Evolutionary conservation across 2,113 vertebrate species (phyloP).

Genomic region (Axis porcinus): DNA sequence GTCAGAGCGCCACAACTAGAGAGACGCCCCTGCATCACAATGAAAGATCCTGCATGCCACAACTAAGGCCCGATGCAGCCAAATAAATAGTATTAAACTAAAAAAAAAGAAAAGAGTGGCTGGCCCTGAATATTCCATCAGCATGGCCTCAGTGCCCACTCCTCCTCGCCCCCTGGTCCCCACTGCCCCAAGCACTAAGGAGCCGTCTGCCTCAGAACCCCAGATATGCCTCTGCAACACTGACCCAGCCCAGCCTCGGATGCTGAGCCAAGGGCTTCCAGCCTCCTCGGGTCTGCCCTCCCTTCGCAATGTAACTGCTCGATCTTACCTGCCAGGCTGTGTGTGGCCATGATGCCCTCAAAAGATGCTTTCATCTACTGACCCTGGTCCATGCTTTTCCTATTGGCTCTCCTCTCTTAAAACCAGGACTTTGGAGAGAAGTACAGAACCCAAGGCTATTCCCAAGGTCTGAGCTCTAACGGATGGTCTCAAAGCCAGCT

Average conservation of each 20-base stretch:
- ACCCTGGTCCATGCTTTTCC: neutral
- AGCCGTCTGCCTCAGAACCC: neutral
- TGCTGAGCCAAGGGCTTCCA: neutral
- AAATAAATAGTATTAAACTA: neutral
- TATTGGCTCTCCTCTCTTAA: neutral
- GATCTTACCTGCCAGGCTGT: neutral
- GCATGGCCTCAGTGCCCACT: neutral
- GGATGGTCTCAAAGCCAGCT: neutral
- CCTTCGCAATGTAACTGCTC: neutral
- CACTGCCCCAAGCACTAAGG: neutral
- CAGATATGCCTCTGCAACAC: neutral
- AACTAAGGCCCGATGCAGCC: neutral
- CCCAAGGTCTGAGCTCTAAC: neutral
- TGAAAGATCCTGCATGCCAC: neutral
- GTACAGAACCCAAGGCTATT: neutral
- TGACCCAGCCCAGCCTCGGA: neutral
- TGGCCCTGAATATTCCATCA: neutral
- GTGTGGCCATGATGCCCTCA: neutral
- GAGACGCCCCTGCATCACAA: neutral
- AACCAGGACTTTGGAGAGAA: neutral
- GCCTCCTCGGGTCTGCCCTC: neutral
- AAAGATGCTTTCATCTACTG: neutral
- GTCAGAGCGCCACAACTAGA: neutral
- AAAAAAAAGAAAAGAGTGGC: neutral
- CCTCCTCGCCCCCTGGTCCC: neutral